phyloP scores from a whole-genome alignment of 2,888 invertebrate genomes.

The Eupithecia tripunctaria region DNA sequence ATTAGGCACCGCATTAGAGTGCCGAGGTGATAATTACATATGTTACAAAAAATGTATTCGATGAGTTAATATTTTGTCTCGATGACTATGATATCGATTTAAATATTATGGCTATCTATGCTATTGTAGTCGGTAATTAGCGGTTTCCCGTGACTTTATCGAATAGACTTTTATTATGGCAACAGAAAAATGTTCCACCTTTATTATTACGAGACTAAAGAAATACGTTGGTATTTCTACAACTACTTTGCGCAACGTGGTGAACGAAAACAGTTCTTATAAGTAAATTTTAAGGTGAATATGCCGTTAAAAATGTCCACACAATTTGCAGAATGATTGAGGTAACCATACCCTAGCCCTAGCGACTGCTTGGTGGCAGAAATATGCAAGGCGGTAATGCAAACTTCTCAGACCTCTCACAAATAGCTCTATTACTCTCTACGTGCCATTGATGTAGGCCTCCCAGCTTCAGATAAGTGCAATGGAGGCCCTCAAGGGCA shows the following conservation, averaged over 20 bases:
- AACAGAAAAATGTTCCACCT: conserved; percentile 1
- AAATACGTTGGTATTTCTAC: too few relatives aligned
- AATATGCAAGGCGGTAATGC: not conserved
- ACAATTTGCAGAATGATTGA: not conserved
- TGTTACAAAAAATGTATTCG: conserved; percentile 77
- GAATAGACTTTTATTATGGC: conserved; percentile 8
- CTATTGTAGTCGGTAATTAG: conserved; percentile 38
- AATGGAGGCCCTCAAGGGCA: conserved; percentile 18
- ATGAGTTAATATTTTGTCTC: conserved; percentile 77
- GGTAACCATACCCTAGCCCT: not conserved
- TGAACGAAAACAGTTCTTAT: not conserved
- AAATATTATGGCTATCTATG: conserved; percentile 47
- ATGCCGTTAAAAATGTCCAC: not conserved
- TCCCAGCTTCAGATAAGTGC: conserved; percentile 2
- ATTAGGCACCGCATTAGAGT: conserved; percentile 81
- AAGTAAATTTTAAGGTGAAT: not conserved
- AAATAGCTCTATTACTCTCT: conserved; percentile 6
- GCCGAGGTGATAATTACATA: conserved; percentile 82
- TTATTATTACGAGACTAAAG: not conserved
- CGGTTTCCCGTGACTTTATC: conserved; percentile 14
- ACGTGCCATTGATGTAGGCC: not conserved
- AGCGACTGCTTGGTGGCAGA: not conserved
- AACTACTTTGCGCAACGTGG: too few relatives aligned
- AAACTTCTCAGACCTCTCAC: conserved; percentile 4
- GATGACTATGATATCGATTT: conserved; percentile 69